Evolutionary conservation across 2,113 vertebrate species (phyloP), one percentile per base, ranked within the genome.

Genomic region (Chloebia gouldiae): DNA sequence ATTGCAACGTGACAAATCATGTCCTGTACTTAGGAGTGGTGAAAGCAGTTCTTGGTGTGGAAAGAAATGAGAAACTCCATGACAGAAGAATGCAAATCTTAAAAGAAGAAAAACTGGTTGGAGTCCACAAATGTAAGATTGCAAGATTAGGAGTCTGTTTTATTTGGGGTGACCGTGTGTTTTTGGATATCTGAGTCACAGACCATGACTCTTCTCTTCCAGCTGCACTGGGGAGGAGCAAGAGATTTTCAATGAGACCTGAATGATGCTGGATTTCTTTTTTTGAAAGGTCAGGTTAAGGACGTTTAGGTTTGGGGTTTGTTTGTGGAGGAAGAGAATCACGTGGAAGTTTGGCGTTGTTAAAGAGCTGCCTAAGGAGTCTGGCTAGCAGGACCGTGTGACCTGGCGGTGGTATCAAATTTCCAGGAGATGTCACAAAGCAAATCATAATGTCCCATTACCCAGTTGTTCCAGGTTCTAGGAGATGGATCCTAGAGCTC

Each of bases 361-460:
- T 64, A n/a, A 84, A 5, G 39, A 75, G 3, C 45, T 30, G n/a
- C 31, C 35, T 13, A 17, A 78, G 25, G 53, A 49, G 40, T 11
- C 9, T 40, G 65, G 28, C 21, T 0, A 21, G 76, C 24, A 61
- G 87, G 44, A 57, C 57, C 1, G 0, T 0, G 3, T 40, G 23
- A 45, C 27, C 2, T 44, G n/a, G 8, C 27, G 64, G 30, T 60
- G 60, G 15, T 14, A 37, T 25, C 47, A 30, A 25, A 64, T 60
- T 33, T 16, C 37, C 47, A 81, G 23, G 27, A 93, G 54, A 33
- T 14, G 39, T 65, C 51, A 40, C 68, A 69, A 47, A 77, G 42
- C 65, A 81, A 60, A 66, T 37, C 33, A 7, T 24, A 7, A 18
- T 39, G 13, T 50, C 50, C 56, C 86, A 21, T 40, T 61, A 8